A percentile compares a stretch with the other conserved stretches of the same genome.
Conservation (phyloP, 2,113 vertebrate species). For the Daubentonia madagascariensis region DNA sequence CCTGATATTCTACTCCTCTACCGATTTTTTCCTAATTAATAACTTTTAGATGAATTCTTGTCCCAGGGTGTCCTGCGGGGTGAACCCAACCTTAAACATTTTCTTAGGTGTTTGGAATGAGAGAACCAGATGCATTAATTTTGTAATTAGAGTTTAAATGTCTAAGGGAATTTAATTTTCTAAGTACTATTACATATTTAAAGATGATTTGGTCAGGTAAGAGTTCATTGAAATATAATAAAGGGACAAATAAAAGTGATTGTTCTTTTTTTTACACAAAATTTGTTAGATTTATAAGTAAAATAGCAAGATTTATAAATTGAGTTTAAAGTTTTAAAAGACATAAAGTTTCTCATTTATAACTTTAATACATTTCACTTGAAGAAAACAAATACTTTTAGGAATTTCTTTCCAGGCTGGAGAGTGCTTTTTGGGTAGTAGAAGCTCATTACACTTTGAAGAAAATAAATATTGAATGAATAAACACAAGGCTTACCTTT, state of each 20-base stretch:
- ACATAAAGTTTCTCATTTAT: constrained; percentile 11
- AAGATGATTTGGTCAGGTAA: constrained; percentile 1
- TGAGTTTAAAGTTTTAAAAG: not conserved
- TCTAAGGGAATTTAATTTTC: constrained; percentile 44
- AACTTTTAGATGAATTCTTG: not conserved
- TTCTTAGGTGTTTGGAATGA: not conserved
- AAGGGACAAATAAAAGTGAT: not conserved
- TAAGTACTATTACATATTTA: constrained; percentile 13
- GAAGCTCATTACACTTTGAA: not conserved
- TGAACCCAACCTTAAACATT: not conserved
- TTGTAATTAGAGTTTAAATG: constrained; percentile 29
- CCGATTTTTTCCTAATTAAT: not conserved
- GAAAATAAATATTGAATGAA: constrained; percentile 40
- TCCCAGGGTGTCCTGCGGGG: not conserved
- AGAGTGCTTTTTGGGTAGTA: not conserved
- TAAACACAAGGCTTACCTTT: not conserved
- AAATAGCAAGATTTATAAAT: not conserved
- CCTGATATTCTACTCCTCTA: not conserved
- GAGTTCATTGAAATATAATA: constrained; percentile 14
- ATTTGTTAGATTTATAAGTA: not conserved
- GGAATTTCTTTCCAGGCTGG: not conserved
- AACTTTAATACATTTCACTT: constrained; percentile 36
- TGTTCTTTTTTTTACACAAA: not conserved
- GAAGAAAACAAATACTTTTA: constrained; percentile 34
- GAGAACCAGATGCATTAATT: not conserved